These are phyloP conservation scores for Cheilosia variabilis DNA, from an alignment of 2,888 invertebrate genomes.

Conservation along the genomic window DNA sequence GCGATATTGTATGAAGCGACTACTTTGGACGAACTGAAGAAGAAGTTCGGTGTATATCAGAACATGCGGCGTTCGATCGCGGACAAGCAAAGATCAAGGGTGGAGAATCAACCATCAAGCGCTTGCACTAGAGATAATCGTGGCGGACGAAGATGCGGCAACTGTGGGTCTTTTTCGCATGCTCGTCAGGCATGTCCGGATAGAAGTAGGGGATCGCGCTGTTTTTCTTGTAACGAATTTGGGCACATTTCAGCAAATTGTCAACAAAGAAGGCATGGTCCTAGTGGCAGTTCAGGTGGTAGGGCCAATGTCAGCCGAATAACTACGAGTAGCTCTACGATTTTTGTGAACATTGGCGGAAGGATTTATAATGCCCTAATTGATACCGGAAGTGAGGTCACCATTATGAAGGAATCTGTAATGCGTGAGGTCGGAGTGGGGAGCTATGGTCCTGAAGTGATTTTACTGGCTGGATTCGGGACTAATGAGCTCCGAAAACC, in stretches of 20 bases:
- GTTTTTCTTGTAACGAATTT: constrained; percentile 25
- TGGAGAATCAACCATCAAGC: not conserved
- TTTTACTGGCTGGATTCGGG: not conserved
- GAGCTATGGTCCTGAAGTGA: not conserved
- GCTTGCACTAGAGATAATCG: not conserved
- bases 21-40: constrained; percentile 13
- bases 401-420: too few species aligned
- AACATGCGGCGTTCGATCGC: constrained; percentile 6
- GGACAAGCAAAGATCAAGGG: constrained; percentile 5
- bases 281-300: not conserved
- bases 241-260: constrained; percentile 29
- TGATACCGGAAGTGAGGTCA: too few species aligned
- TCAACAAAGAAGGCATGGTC: constrained; percentile 9
- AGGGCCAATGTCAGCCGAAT: too few species aligned
- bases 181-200: constrained; percentile 7
- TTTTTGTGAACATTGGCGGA: too few species aligned
- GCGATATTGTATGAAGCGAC: not conserved
- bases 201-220: constrained; percentile 16
- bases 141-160: constrained; percentile 6
- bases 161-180: constrained; percentile 17
- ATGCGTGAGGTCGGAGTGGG: not conserved
- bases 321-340: too few species aligned
- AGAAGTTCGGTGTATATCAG: not conserved
- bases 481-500: not conserved
- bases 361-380: too few species aligned